phyloP scores from a whole-genome alignment of 2,888 invertebrate species.

The Bibio marci region DNA sequence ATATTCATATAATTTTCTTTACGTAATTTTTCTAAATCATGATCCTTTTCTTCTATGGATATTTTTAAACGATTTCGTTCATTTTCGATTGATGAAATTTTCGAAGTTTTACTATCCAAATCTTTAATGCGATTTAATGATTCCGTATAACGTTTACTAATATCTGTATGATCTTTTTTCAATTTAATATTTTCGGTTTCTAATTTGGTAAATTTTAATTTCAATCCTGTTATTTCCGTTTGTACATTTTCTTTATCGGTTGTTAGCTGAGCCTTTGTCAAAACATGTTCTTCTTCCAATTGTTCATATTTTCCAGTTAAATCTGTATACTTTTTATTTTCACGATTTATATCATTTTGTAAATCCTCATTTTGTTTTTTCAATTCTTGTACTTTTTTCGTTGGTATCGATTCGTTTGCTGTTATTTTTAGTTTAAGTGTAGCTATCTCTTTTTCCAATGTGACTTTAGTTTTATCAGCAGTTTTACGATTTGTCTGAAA shows the following conservation, averaged over 20 bases:
- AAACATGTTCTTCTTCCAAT: conserved; percentile 68
- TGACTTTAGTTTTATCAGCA: conserved; percentile 44
- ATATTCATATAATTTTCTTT: conserved; percentile 47
- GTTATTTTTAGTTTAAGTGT: conserved; percentile 49
- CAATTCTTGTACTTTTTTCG: conserved; percentile 46
- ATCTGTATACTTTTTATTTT: conserved; percentile 60
- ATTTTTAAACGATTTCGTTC: conserved; percentile 53
- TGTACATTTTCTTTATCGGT: conserved; percentile 67
- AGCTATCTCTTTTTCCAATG: conserved; percentile 58
- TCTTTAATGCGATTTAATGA: conserved; percentile 21
- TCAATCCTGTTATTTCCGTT: conserved; percentile 23
- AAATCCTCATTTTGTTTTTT: conserved; percentile 36
- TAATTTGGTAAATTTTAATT: conserved; percentile 19
- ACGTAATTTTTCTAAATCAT: conserved; percentile 50
- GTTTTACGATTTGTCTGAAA: conserved; percentile 37
- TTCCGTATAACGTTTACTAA: conserved; percentile 20
- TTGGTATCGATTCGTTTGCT: conserved; percentile 43
- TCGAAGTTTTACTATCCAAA: conserved; percentile 20
- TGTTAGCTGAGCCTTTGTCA: conserved; percentile 63
- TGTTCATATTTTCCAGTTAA: conserved; percentile 68
- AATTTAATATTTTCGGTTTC: conserved; percentile 14
- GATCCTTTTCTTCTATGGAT: conserved; percentile 54
- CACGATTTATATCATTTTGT: conserved; percentile 45
- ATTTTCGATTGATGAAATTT: conserved; percentile 29
- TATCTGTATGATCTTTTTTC: conserved; percentile 22